Evolutionary conservation across 2,797 vertebrate species (phyloP).

Genomic region (Selene dorsalis): DNA sequence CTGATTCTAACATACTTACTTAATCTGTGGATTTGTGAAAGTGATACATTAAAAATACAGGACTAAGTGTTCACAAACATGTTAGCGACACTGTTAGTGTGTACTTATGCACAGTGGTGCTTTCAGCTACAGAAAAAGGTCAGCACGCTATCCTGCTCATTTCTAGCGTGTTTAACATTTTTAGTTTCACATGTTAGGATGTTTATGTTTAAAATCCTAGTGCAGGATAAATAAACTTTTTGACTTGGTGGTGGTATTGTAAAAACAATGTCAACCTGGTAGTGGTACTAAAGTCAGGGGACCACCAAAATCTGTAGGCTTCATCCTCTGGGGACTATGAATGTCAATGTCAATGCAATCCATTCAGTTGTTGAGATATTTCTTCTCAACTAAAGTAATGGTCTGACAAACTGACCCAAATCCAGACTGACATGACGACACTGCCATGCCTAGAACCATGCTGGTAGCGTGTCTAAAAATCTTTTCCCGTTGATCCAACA

Average conservation of each 20-base stretch:
- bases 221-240: neutral
- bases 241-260: neutral
- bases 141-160: neutral
- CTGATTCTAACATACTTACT: neutral
- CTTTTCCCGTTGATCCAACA: neutral
- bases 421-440: neutral
- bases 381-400: neutral
- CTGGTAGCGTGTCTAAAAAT: neutral
- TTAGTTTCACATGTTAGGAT: neutral
- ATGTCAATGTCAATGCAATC: neutral
- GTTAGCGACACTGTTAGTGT: neutral
- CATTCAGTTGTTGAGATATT: neutral
- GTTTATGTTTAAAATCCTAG: no score
- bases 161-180: neutral
- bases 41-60: conserved; percentile 4
- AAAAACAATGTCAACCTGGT: neutral
- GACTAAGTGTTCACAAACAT: neutral
- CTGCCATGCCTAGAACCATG: neutral
- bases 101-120: neutral
- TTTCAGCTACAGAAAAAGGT: neutral
- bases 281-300: neutral
- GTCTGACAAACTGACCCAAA: neutral
- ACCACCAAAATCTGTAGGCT: neutral
- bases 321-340: neutral
- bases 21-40: conserved; percentile 18